These are phyloP conservation scores for Myiotriccus ornatus DNA, from an alignment of 2,797 vertebrate genomes.

Conservation along the genomic window DNA sequence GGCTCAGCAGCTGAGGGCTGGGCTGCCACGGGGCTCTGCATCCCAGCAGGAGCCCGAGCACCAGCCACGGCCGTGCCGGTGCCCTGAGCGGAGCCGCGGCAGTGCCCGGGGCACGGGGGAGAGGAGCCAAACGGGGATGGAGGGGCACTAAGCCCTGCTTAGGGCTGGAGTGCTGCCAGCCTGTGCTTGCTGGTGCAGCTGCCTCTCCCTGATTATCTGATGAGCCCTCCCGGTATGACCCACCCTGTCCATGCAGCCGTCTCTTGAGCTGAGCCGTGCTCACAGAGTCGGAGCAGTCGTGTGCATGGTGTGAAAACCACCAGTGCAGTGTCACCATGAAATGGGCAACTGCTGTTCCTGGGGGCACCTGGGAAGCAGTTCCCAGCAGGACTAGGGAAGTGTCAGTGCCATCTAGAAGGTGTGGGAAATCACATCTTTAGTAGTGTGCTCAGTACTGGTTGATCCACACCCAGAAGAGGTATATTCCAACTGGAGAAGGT, in stretches of 20 bases:
- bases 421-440: not conserved
- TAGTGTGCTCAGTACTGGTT: not conserved
- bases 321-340: not conserved
- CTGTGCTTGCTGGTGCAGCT: not conserved
- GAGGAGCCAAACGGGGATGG: not conserved
- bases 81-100: not conserved
- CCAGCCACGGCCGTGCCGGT: not conserved
- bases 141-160: not conserved
- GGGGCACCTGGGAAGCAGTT: not conserved
- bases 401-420: not conserved
- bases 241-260: not conserved
- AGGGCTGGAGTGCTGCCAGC: not conserved
- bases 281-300: not conserved
- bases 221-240: not conserved
- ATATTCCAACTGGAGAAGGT: not conserved
- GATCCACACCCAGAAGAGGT: not conserved
- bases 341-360: not conserved
- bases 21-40: not conserved
- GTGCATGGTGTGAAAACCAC: not conserved
- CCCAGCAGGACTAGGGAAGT: not conserved
- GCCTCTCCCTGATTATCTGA: not conserved
- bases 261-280: not conserved
- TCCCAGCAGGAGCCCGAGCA: not conserved
- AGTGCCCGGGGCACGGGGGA: not conserved
- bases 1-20: not conserved